Base-by-base conservation (phyloP, 92 coral and sea anemone genomes). In the Parazoanthus atlanticus region DNA sequence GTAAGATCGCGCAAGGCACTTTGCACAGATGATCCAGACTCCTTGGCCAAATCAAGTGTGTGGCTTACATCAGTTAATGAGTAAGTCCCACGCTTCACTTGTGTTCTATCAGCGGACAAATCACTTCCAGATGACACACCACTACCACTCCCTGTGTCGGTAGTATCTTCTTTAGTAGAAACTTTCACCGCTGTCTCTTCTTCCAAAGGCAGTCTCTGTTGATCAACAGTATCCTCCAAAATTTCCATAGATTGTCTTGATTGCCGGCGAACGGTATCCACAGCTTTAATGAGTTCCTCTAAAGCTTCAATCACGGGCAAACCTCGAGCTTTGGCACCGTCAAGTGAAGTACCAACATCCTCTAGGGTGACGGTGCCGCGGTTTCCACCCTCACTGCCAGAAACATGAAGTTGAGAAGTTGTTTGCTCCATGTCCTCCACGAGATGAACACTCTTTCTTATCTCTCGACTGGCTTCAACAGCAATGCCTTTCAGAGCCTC, bases 321-420 rank as follows among this genome's bases (percentile, higher is more conserved):
- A 43, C 94, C 98, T 65, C 89, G 92, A 11, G 89, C 87, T 26
- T 84, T 74, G 17, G 94, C 98, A 41, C 71, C 84, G 54, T 94
- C 95, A 34, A 95, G 88, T 8, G 96, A 90, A 43, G 83, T 89
- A 10, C 89, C 86, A 56, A 94, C 94, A 84, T 89, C 89, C 40
- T 94, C 98, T 8, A 96, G 89, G 19, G 92, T 94, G 78, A 90
- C 93, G 28, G 98, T 96, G 31, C 89, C 88, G 12, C 98, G 91
- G 34, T 91, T 92, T 28, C 89, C 90, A 29, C 46, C 80, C 28
- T 78, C 56, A 64, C 11, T 29, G 0, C 33, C 81, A 32, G 80
- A 19, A 40, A 84, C 54, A 26, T 31, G 54, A 19, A 31, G 2
- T 19, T 81, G 64, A 15, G 72, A 41, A 46, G 82, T 26, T 80